Evolutionary conservation across 1,140 invertebrate genomes (phyloP), one percentile per base, ranked within the genome.

Genomic region (Cydia amplana): DNA sequence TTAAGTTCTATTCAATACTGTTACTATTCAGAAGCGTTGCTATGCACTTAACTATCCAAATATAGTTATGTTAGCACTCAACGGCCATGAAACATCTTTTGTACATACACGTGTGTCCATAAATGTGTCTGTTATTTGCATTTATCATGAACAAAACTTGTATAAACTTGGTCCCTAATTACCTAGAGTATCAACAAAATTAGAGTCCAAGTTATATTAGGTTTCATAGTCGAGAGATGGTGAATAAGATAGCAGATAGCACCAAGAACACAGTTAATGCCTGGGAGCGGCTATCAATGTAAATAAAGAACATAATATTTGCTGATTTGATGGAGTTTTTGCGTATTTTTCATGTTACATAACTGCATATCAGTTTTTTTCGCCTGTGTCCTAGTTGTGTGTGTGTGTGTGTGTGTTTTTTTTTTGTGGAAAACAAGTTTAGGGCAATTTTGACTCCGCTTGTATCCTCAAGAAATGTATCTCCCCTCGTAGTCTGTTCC

Each of bases 281-380:
- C 20, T 10, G 20, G 55, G 55, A 60, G 55, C 55, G 55, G 18
- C 55, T 60, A 60, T 60, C 55, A 60, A 12, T 23, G 55, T 2
- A 60, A 60, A 60, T 60, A 60, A 9, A 23, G 20, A 23, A 60
- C 55, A 60, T 60, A 60, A 60, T 60, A 23, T 60, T 60, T 60
- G 55, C 55, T 60, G 55, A 60, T 60, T 23, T 3, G 18, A 60
- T 60, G n/a, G 51, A 60, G 2, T 51, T 18, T 51, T 18, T 12
- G 20, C 55, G 7, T 60, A 20, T 60, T 60, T 60, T 60, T 23
- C 18, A 60, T 60, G 55, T 60, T 20, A 60, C 20, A 23, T 60
- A 60, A 60, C 18, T 51, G 16, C 43, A 18, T 9, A 55, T 18
- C 49, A 18, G 51, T 55, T 55, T 55, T 55, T 55, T 55, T 51